phyloP scores from a whole-genome alignment of 1,140 invertebrate genomes.

The Choristoneura fumiferana region DNA sequence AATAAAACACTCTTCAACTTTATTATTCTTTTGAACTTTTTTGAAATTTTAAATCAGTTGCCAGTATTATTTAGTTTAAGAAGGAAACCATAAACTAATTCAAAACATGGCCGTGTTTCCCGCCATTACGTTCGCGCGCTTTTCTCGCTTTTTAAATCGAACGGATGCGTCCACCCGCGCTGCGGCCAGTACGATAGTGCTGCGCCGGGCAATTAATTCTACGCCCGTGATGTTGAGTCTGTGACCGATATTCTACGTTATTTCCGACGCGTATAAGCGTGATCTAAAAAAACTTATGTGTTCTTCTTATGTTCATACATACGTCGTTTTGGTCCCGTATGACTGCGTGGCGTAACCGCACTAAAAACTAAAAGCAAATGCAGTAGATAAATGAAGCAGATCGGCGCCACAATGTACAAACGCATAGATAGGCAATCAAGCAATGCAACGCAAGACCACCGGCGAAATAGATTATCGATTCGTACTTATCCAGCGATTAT shows the following conservation, averaged over 20 bases:
- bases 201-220: conserved; percentile 64
- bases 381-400: conserved; percentile 68
- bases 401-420: conserved; percentile 25
- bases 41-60: conserved; percentile 6
- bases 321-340: conserved; percentile 38
- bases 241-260: conserved; percentile 76
- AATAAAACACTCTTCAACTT: not conserved
- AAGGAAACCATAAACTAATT: conserved; percentile 33
- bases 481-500: too few relatives aligned
- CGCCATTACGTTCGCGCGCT: conserved; percentile 34
- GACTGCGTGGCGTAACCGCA: conserved; percentile 64
- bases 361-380: conserved; percentile 74
- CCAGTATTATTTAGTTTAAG: conserved; percentile 24
- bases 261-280: conserved; percentile 39
- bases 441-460: conserved; percentile 3
- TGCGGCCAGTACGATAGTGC: conserved; percentile 63
- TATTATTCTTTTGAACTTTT: conserved; percentile 1
- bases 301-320: too few relatives aligned
- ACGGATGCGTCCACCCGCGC: conserved; percentile 68
- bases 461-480: not conserved
- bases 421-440: conserved; percentile 13
- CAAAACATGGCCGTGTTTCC: conserved; percentile 33
- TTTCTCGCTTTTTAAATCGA: conserved; percentile 32
- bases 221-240: conserved; percentile 62
- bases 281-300: conserved; percentile 4